Conservation (phyloP, 2,113 vertebrate species). For the Myotis yumanensis region DNA sequence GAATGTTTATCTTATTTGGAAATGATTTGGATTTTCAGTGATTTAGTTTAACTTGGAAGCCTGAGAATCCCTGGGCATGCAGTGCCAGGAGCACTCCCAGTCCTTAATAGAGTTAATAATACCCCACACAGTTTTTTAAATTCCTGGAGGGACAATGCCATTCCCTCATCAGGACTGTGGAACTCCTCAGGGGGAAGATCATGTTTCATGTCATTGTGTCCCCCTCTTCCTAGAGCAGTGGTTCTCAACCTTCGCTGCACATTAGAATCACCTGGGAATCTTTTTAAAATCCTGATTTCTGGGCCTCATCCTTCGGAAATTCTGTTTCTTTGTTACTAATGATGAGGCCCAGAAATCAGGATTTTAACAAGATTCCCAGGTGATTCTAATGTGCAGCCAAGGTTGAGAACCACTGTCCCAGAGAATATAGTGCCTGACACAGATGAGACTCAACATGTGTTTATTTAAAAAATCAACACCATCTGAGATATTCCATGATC, state of each 20-base stretch:
- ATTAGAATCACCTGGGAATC: too few species aligned
- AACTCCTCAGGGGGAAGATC: not conserved
- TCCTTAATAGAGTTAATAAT: not conserved
- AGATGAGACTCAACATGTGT: not conserved
- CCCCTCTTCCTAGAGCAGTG: not conserved
- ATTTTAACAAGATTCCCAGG: too few species aligned
- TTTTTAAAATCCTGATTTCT: too few species aligned
- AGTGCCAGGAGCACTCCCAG: not conserved
- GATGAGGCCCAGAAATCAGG: too few species aligned
- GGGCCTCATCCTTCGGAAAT: too few species aligned
- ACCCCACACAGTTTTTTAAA: not conserved
- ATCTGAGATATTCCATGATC: not conserved
- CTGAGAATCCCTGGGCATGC: not conserved
- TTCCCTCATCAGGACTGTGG: not conserved
- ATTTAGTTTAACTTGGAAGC: not conserved
- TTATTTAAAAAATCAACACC: not conserved
- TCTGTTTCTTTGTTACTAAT: too few species aligned
- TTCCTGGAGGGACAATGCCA: not conserved
- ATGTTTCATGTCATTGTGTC: slow-evolving; percentile 5
- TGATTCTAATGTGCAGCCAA: too few species aligned
- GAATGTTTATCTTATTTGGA: not conserved
- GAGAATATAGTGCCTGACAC: not conserved
- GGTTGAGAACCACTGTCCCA: too few species aligned
- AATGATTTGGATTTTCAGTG: not conserved
- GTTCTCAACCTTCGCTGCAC: too few species aligned